Evolutionary conservation across 2,113 vertebrate species (phyloP).

Genomic region (Podarcis cretensis): DNA sequence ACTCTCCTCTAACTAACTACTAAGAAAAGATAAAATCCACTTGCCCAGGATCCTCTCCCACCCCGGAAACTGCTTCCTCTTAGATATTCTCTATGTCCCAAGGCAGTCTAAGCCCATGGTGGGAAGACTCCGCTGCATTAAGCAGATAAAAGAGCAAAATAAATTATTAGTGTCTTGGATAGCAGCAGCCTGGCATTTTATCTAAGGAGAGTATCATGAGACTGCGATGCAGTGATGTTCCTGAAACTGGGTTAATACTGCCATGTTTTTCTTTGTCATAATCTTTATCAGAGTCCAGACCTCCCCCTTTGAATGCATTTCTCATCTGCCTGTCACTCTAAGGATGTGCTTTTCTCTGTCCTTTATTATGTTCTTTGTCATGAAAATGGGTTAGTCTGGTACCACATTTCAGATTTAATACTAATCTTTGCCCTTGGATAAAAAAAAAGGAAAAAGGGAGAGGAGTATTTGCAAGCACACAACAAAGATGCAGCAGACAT

Average conservation of each 20-base stretch:
- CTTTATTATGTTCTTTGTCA: conserved; percentile 8
- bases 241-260: conserved; percentile 15
- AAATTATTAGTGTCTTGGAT: neutral
- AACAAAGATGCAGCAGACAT: neutral
- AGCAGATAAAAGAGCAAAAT: neutral
- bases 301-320: conserved; percentile 23
- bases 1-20: too few relatives aligned
- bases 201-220: conserved; percentile 4
- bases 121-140: too few relatives aligned
- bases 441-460: conserved; percentile 8
- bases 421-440: conserved; percentile 22
- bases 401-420: conserved; percentile 10
- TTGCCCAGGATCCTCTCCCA: too few relatives aligned
- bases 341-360: conserved; percentile 8
- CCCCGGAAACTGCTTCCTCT: too few relatives aligned
- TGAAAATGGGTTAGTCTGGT: conserved; percentile 22
- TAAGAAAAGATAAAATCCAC: too few relatives aligned
- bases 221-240: neutral
- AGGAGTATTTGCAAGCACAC: neutral
- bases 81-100: too few relatives aligned
- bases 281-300: neutral
- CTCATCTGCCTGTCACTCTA: conserved; percentile 17
- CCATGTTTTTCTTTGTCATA: conserved; percentile 23
- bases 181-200: neutral
- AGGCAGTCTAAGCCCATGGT: too few relatives aligned